These are phyloP conservation scores for Drosophila jambulina DNA, from an alignment of 1,140 invertebrate species.

Conservation along the genomic window DNA sequence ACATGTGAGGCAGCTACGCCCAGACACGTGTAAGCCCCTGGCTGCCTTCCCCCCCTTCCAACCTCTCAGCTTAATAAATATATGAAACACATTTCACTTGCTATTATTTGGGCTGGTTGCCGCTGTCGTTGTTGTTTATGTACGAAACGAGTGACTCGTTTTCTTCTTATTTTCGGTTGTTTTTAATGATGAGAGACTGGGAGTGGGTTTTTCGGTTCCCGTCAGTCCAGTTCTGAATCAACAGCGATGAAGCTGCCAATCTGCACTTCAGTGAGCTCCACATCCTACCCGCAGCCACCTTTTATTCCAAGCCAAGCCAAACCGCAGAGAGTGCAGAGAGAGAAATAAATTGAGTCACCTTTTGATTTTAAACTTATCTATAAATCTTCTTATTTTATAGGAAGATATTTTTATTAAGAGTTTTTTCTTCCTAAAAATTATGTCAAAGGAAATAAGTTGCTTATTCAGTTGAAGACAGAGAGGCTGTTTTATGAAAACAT, in stretches of 20 bases:
- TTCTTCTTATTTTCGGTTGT: constrained; percentile 49
- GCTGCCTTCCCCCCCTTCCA: not conserved
- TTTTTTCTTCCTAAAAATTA: no score
- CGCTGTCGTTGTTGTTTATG: constrained; percentile 54
- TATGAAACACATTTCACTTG: constrained; percentile 61
- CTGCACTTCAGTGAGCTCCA: constrained; percentile 42
- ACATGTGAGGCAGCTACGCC: constrained; percentile 27
- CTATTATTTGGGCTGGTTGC: constrained; percentile 50
- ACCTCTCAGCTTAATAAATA: constrained; percentile 44
- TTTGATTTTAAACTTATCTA: not conserved
- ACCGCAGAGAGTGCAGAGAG: constrained; percentile 23
- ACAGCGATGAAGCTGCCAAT: constrained; percentile 54
- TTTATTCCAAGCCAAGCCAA: constrained; percentile 23
- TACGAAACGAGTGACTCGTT: constrained; percentile 52
- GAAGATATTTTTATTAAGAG: no score
- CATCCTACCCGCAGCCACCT: constrained; percentile 4
- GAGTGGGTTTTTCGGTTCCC: constrained; percentile 58
- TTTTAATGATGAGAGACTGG: constrained; percentile 65
- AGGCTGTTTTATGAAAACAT: no score
- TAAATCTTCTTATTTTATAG: not conserved
- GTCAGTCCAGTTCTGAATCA: constrained; percentile 72
- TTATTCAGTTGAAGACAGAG: no score
- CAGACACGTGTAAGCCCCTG: constrained; percentile 49
- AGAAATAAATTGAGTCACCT: not conserved
- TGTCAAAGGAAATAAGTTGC: no score